These are phyloP conservation scores for Anneissia japonica DNA, from an alignment of 35 echinoderm and acorn worm species.

Conservation along the genomic window DNA sequence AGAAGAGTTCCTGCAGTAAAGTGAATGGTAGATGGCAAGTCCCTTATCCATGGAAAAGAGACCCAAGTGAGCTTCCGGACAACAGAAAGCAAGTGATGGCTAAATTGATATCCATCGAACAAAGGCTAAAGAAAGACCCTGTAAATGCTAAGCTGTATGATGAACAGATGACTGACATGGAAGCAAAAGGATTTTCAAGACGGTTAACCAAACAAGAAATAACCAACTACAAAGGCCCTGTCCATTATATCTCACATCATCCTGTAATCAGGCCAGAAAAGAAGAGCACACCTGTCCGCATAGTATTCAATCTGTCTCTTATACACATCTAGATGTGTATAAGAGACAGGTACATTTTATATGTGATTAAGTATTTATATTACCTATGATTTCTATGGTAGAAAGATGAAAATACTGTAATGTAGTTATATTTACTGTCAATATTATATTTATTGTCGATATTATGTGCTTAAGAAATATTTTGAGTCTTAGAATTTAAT, in stretches of 20 bases:
- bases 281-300: conserved; percentile 56
- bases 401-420: no score
- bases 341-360: no score
- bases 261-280: conserved; percentile 48
- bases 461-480: no score
- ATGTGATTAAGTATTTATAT: no score
- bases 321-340: no score
- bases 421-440: no score
- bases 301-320: conserved; percentile 62
- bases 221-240: conserved; percentile 33
- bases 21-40: background rate
- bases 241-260: conserved; percentile 61
- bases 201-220: background rate
- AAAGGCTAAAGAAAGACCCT: background rate
- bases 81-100: conserved; percentile 4
- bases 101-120: conserved; percentile 1
- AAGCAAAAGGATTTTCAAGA: conserved; percentile 1
- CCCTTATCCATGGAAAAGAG: conserved; percentile 16
- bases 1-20: background rate
- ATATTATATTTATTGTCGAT: no score
- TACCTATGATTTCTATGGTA: no score
- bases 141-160: background rate
- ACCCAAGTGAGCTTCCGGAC: conserved; percentile 5
- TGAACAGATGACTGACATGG: conserved; percentile 16
- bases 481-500: no score